A percentile compares a stretch with the other conserved stretches of the same genome.
Evolutionary conservation across 2,113 vertebrate genomes (phyloP).

Genomic region (Columba livia): DNA sequence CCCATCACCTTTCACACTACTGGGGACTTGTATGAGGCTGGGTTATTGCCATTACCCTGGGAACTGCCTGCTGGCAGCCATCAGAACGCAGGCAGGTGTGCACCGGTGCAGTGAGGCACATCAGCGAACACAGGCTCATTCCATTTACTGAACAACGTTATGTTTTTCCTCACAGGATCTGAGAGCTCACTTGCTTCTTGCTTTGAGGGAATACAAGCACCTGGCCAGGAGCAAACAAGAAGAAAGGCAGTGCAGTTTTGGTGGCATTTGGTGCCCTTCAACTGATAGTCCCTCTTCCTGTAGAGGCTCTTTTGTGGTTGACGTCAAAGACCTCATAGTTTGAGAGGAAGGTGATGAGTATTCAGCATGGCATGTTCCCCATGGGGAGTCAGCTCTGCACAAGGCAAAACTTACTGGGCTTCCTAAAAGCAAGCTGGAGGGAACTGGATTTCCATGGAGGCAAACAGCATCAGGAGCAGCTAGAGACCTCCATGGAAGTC

Average conservation of each 20-base stretch:
- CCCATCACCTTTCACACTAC: constrained; percentile 6
- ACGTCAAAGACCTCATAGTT: neutral
- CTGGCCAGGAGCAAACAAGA: neutral
- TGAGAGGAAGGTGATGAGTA: neutral
- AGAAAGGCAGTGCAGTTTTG: neutral
- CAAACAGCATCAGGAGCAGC: neutral
- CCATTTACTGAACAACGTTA: neutral
- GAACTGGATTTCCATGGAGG: neutral
- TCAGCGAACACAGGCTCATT: neutral
- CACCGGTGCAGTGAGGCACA: neutral
- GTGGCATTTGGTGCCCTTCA: neutral
- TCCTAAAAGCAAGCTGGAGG: neutral
- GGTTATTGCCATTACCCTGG: constrained; percentile 20
- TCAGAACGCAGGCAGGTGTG: neutral
- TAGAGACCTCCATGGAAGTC: neutral
- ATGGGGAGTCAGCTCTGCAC: neutral
- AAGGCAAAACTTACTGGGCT: neutral
- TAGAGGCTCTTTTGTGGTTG: neutral
- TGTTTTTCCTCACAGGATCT: neutral
- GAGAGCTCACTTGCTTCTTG: neutral
- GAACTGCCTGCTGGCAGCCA: constrained; percentile 19
- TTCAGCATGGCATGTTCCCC: neutral
- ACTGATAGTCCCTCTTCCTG: neutral
- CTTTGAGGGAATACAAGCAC: neutral
- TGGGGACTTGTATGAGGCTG: neutral